Evolutionary conservation across 1,140 invertebrate genomes (phyloP).

Genomic region (Diuraphis noxia): DNA sequence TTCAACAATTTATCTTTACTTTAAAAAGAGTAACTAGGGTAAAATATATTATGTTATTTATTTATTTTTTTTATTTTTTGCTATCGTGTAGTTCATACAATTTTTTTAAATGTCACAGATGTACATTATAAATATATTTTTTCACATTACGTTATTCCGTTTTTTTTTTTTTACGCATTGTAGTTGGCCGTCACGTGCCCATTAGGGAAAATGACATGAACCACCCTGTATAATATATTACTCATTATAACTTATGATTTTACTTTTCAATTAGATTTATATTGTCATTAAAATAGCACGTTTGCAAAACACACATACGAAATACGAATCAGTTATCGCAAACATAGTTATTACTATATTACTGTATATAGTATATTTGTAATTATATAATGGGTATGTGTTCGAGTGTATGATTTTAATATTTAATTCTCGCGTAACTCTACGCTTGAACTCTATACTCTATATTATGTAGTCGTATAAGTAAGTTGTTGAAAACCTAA

Average conservation of each 20-base stretch:
- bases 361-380: background rate
- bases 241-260: conserved; percentile 1
- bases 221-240: background rate
- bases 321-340: background rate
- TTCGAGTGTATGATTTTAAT: background rate
- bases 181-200: background rate
- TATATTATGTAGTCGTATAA: background rate
- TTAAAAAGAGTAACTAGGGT: background rate
- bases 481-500: background rate
- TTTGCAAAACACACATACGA: background rate
- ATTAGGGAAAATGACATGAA: background rate
- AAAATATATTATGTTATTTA: background rate
- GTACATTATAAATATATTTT: background rate
- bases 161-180: background rate
- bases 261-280: background rate
- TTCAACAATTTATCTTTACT: background rate
- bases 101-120: background rate
- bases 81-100: background rate
- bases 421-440: background rate
- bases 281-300: background rate
- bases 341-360: background rate
- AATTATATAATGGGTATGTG: background rate
- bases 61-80: too few species aligned
- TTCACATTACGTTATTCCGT: background rate
- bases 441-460: background rate